Percentiles rank a stretch among this genome's conserved stretches.
Evolutionary conservation across 2,888 invertebrate genomes (phyloP).

Genomic region (Agriopis aurantiaria): DNA sequence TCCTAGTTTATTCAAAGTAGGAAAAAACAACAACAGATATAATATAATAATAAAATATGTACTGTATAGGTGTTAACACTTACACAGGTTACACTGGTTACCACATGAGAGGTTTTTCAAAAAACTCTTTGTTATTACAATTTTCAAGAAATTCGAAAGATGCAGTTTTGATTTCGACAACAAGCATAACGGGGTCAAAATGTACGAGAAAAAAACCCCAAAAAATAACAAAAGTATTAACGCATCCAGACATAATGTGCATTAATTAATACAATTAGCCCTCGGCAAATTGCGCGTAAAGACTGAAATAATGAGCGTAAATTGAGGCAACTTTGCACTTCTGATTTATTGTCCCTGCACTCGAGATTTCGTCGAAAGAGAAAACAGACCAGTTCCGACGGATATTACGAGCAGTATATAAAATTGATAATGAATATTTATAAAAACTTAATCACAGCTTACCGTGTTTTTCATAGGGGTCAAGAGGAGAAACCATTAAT

Average conservation of each 20-base stretch:
- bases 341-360: constrained; percentile 84
- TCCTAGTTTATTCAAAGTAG: no score
- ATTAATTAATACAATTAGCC: constrained; percentile 86
- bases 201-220: constrained; percentile 63
- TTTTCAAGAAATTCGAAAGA: constrained; percentile 10
- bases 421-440: constrained; percentile 85
- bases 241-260: constrained; percentile 80
- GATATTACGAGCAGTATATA: constrained; percentile 80
- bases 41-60: no score
- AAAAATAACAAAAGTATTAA: constrained; percentile 70
- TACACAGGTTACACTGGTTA: no score
- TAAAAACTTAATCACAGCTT: constrained; percentile 81
- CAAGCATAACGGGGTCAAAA: constrained; percentile 59
- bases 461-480: constrained; percentile 72
- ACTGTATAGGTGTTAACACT: no score
- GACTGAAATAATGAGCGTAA: constrained; percentile 84
- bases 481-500: constrained; percentile 77
- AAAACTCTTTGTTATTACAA: background rate
- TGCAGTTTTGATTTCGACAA: constrained; percentile 34
- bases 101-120: background rate
- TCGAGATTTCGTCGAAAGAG: constrained; percentile 84
- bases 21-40: no score
- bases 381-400: constrained; percentile 82
- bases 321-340: constrained; percentile 85
- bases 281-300: constrained; percentile 83